A percentile compares a stretch with the other conserved stretches of the same genome.
Evolutionary conservation across 1,140 invertebrate species (phyloP).

Genomic region (Sinella curviseta): DNA sequence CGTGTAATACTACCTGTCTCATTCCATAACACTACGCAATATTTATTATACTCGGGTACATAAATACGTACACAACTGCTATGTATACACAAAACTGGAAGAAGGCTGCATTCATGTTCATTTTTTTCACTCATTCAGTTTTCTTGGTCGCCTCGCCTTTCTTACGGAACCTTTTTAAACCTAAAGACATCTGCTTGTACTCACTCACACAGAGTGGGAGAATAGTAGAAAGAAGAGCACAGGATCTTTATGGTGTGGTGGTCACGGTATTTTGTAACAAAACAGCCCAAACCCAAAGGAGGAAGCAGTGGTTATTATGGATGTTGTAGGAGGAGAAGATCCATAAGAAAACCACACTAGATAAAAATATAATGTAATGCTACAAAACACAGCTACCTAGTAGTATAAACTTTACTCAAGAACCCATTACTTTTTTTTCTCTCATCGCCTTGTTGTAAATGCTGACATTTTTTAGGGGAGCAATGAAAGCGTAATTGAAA

Average conservation of each 20-base stretch:
- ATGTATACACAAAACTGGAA: too few species aligned
- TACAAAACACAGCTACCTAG: neutral
- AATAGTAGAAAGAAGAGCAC: neutral
- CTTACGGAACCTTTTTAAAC: too few species aligned
- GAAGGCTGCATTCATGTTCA: too few species aligned
- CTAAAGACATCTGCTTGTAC: neutral
- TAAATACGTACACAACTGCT: too few species aligned
- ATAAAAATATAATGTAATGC: neutral
- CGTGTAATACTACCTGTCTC: neutral
- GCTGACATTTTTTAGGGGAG: slow-evolving; percentile 1
- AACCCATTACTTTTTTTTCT: slow-evolving; percentile 20
- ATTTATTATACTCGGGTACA: neutral
- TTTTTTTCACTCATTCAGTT: too few species aligned
- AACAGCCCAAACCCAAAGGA: too few species aligned
- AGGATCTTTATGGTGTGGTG: too few species aligned
- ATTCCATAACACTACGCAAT: neutral
- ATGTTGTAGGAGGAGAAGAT: neutral
- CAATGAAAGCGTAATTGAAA: slow-evolving; percentile 16
- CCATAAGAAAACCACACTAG: neutral
- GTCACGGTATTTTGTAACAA: too few species aligned
- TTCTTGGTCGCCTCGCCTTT: too few species aligned
- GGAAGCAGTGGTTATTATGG: neutral
- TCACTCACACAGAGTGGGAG: neutral
- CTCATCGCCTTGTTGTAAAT: neutral
- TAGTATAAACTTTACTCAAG: neutral